These are phyloP conservation scores for Lasius platythorax DNA, from an alignment of 2,888 invertebrate genomes.

Conservation along the genomic window DNA sequence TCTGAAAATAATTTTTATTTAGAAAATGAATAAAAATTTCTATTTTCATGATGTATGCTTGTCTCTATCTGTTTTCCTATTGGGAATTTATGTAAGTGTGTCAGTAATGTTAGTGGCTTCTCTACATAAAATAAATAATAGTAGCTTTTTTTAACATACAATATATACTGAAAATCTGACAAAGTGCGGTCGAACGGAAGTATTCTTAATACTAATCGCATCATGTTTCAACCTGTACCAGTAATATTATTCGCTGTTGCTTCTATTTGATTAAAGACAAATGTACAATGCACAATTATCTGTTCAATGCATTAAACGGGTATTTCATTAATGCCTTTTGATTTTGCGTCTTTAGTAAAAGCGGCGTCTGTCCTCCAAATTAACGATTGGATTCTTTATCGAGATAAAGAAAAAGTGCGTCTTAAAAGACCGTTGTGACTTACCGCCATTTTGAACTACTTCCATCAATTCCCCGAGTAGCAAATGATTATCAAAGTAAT, in stretches of 20 bases:
- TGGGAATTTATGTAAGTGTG: slow-evolving; percentile 36
- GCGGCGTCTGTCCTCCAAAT: slow-evolving; percentile 78
- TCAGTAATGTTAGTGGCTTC: slow-evolving; percentile 42
- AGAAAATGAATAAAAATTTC: background rate
- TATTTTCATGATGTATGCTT: slow-evolving; percentile 26
- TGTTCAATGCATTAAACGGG: slow-evolving; percentile 48
- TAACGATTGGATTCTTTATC: slow-evolving; percentile 70
- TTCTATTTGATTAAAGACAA: slow-evolving; percentile 69
- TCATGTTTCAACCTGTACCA: slow-evolving; percentile 51
- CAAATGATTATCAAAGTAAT: slow-evolving; percentile 33
- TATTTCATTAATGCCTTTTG: slow-evolving; percentile 64
- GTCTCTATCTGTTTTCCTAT: slow-evolving; percentile 33
- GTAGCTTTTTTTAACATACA: slow-evolving; percentile 11
- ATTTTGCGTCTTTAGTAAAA: slow-evolving; percentile 70
- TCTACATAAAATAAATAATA: slow-evolving; percentile 6
- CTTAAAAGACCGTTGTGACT: slow-evolving; percentile 78
- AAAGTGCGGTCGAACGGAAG: slow-evolving; percentile 25
- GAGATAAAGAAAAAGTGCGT: slow-evolving; percentile 68
- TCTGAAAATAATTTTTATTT: slow-evolving; percentile 12
- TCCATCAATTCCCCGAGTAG: slow-evolving; percentile 85
- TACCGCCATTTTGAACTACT: slow-evolving; percentile 86
- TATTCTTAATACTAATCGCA: slow-evolving; percentile 36
- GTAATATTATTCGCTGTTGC: slow-evolving; percentile 71
- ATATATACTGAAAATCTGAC: slow-evolving; percentile 6
- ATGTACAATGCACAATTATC: slow-evolving; percentile 55